Conservation (phyloP, 64 coral and sea anemone species). For the Porites australiensis region DNA sequence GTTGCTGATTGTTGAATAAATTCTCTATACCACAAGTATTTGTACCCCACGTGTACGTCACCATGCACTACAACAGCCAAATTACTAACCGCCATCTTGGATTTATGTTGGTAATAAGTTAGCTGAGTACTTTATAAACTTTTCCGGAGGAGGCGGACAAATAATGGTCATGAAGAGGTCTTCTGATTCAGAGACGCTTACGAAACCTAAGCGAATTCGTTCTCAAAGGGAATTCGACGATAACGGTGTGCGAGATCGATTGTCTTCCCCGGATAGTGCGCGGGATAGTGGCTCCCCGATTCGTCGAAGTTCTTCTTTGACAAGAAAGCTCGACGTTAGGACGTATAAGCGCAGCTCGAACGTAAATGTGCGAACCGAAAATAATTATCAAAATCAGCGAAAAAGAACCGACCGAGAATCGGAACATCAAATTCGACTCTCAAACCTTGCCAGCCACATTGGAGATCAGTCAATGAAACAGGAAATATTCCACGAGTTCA, state of each 20-base stretch:
- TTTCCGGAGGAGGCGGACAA: constrained; percentile 87
- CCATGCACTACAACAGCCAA: constrained; percentile 63
- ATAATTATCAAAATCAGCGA: constrained; percentile 84
- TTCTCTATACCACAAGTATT: constrained; percentile 55
- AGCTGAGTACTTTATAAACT: constrained; percentile 35
- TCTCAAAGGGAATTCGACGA: constrained; percentile 86
- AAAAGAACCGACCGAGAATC: constrained; percentile 87
- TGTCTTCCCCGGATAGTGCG: constrained; percentile 94
- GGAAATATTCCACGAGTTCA: constrained; percentile 94
- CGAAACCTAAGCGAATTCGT: constrained; percentile 94
- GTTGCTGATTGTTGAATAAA: neutral
- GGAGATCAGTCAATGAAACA: constrained; percentile 92
- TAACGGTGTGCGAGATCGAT: constrained; percentile 92
- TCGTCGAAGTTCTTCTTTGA: constrained; percentile 92
- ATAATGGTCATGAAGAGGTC: constrained; percentile 99
- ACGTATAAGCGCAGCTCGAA: constrained; percentile 96
- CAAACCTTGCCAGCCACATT: constrained; percentile 90
- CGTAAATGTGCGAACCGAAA: constrained; percentile 93
- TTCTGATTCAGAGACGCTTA: constrained; percentile 96
- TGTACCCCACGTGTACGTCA: constrained; percentile 90
- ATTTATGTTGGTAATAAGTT: constrained; percentile 59
- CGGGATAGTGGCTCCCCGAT: constrained; percentile 91
- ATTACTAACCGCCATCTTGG: constrained; percentile 84
- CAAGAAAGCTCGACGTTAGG: constrained; percentile 93
- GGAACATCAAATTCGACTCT: constrained; percentile 92